Evolutionary conservation across 2,888 invertebrate species (phyloP).

Genomic region (Tribolium freemani): DNA sequence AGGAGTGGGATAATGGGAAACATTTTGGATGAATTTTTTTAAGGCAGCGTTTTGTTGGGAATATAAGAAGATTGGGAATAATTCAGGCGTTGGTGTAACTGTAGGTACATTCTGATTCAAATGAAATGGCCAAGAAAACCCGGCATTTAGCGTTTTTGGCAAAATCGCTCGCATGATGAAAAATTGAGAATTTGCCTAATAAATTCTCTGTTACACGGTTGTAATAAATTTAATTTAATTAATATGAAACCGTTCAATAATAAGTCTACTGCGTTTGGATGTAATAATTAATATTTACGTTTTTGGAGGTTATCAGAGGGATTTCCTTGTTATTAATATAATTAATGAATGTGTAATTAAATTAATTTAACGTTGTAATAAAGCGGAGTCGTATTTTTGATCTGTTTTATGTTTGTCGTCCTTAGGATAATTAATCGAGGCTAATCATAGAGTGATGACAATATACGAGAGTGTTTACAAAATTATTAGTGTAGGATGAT

Average conservation of each 20-base stretch:
- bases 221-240: not conserved
- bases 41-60: not conserved
- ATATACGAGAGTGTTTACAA: conserved; percentile 27
- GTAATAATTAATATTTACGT: not conserved
- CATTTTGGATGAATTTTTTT: not conserved
- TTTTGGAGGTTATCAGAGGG: not conserved
- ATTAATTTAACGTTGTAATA: not conserved
- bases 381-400: not conserved
- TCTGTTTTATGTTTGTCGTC: not conserved
- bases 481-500: conserved; percentile 30
- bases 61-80: conserved; percentile 7
- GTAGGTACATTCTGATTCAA: conserved; percentile 4
- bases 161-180: too few relatives aligned
- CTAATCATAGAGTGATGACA: not conserved
- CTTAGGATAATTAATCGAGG: not conserved
- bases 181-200: too few relatives aligned
- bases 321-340: not conserved
- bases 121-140: not conserved
- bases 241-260: not conserved
- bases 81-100: not conserved
- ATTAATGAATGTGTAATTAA: not conserved
- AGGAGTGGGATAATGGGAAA: conserved; percentile 1
- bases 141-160: not conserved
- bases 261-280: not conserved
- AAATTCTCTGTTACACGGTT: too few relatives aligned